These are phyloP conservation scores for Cataglyphis livida DNA, from an alignment of 2,888 invertebrate species.

Conservation along the genomic window DNA sequence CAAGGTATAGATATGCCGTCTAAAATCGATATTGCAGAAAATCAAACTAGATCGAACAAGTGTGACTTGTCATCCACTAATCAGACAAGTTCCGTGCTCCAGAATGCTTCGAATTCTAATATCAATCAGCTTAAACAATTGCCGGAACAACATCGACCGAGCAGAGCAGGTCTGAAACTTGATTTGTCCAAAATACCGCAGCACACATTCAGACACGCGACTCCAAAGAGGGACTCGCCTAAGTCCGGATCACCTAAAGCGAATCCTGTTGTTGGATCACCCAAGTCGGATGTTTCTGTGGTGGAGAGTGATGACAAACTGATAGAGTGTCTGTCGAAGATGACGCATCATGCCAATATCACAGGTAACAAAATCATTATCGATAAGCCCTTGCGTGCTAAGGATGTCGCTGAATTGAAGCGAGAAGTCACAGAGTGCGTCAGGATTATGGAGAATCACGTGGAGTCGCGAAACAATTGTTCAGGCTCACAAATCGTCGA, in stretches of 20 bases:
- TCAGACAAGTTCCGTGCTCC: neutral
- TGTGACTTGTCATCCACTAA: neutral
- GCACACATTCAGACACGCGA: conserved; percentile 78
- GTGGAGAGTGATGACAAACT: conserved; percentile 53
- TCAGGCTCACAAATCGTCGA: neutral
- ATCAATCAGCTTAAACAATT: conserved; percentile 13
- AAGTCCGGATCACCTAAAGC: conserved; percentile 61
- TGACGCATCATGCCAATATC: conserved; percentile 77
- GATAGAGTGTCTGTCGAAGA: conserved; percentile 71
- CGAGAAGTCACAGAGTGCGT: conserved; percentile 68
- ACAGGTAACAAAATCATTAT: conserved; percentile 77
- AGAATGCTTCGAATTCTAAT: neutral
- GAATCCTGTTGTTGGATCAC: neutral
- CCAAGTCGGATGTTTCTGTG: neutral
- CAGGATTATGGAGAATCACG: conserved; percentile 61
- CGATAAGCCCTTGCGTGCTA: conserved; percentile 74
- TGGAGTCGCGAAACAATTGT: conserved; percentile 36
- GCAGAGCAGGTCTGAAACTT: conserved; percentile 78
- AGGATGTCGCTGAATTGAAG: conserved; percentile 73
- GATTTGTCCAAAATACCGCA: conserved; percentile 83
- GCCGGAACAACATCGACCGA: conserved; percentile 56
- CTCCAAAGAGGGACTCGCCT: conserved; percentile 73
- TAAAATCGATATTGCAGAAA: neutral
- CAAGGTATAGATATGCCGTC: neutral
- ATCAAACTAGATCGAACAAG: neutral